Base-by-base conservation (phyloP, 2,797 vertebrate genomes). In the Enteromius paludinosus region DNA sequence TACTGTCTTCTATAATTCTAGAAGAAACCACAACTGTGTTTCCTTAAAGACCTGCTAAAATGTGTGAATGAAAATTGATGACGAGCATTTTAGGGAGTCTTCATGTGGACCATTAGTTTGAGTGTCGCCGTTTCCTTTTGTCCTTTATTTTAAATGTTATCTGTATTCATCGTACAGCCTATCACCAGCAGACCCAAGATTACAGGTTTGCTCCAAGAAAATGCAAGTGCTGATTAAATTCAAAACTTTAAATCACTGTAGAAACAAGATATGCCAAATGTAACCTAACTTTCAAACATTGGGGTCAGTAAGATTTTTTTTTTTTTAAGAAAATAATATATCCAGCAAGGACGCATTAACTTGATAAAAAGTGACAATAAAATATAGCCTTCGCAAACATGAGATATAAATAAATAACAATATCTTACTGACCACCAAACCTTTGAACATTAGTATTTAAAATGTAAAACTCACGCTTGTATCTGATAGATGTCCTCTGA, bases 401-500 rank as follows among this genome's bases (percentile, higher is more conserved):
- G 2, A 33, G 4, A 72, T 30, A 33, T 0, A n/a, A 72, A 52
- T 33, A 72, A 5, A 14, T n/a, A 12, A 20, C 12, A 45, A 28
- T 5, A 71, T 20, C 1, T 73, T 54, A 41, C 52, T 3, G 4
- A 25, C n/a, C 38, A 15, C 23, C 2, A 30, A 62, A 76, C n/a
- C 30, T 61, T 17, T 12, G 7, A 43, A 45, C 14, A 7, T 18
- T 17, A 20, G 9, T 61, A 47, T 23, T 11, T 47, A 17, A 30
- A 28, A 76, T 30, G 17, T 28, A 78, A 43, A 85, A 96, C 98
- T 96, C 91, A 99, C 98, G 93, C 93, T 83, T 96, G 90, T 90
- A 99, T 92, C 86, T 95, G 93, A 89, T 99, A 99, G 90, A 98
- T 97, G 43, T 98, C 97, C 83, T 98, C 95, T 3, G 97, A 99